Conservation (phyloP, 2,113 vertebrate genomes). For the Dasyornis broadbenti region DNA sequence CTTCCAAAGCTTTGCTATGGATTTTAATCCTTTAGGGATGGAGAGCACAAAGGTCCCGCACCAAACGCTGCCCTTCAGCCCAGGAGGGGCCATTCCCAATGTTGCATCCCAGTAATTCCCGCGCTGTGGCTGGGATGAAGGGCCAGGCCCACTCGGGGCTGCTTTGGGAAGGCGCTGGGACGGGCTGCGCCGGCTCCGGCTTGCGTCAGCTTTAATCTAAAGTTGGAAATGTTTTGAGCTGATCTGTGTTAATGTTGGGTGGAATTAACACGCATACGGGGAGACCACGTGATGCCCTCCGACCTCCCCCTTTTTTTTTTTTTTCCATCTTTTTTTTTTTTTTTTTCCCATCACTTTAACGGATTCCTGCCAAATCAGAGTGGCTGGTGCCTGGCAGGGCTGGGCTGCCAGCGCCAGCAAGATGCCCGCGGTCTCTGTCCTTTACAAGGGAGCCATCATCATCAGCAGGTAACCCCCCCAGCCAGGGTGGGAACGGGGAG, state of each 20-base stretch:
- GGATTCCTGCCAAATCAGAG: background rate
- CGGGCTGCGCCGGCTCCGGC: background rate
- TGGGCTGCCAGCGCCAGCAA: background rate
- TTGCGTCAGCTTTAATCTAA: constrained; percentile 64
- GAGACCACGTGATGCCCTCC: constrained; percentile 20
- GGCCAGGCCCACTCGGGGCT: rapidly evolving
- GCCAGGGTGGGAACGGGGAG: rapidly evolving
- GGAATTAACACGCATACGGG: constrained; percentile 55
- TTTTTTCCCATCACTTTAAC: background rate
- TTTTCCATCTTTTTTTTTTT: too few species aligned
- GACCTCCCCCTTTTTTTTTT: background rate
- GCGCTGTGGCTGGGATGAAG: rapidly evolving
- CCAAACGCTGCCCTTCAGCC: rapidly evolving
- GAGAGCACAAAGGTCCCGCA: rapidly evolving
- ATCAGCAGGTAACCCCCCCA: constrained; percentile 44
- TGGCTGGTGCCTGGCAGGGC: background rate
- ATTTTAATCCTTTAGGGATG: background rate
- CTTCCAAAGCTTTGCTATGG: background rate
- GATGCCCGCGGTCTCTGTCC: constrained; percentile 38
- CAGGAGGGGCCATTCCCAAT: background rate
- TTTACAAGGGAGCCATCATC: constrained; percentile 64
- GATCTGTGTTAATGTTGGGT: constrained; percentile 57
- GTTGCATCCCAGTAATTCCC: rapidly evolving
- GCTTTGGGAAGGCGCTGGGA: background rate
- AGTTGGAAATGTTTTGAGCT: constrained; percentile 52